Conservation (phyloP, 2,113 vertebrate genomes). For the Panthera leo region DNA sequence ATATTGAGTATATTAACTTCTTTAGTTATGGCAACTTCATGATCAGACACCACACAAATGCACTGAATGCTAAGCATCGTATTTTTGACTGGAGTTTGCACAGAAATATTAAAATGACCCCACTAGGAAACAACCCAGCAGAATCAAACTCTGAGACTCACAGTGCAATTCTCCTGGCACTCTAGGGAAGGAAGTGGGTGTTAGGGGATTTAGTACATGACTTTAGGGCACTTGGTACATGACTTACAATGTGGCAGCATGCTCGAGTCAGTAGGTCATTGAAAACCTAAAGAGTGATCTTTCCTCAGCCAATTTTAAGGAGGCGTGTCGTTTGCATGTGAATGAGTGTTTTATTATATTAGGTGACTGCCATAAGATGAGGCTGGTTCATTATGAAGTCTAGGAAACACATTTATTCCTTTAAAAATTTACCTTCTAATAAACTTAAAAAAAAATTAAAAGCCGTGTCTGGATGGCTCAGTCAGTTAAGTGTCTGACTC, state of each 20-base stretch:
- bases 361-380: background rate
- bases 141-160: background rate
- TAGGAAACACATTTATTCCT: background rate
- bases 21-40: background rate
- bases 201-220: background rate
- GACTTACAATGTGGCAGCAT: background rate
- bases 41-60: background rate
- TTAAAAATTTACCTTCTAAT: background rate
- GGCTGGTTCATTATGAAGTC: background rate
- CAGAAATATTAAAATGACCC: background rate
- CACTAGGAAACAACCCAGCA: background rate
- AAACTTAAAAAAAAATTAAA: background rate
- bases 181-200: background rate
- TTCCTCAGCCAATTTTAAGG: background rate
- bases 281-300: background rate
- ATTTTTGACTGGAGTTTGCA: background rate
- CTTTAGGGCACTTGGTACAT: background rate
- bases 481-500: too few species aligned
- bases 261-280: background rate
- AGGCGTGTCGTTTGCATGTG: background rate
- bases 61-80: background rate
- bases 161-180: background rate
- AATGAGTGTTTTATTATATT: background rate
- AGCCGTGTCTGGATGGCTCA: too few species aligned
- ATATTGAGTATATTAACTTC: background rate